These are phyloP conservation scores for Teleiodes luculella DNA, from an alignment of 2,888 invertebrate species.

Conservation along the genomic window DNA sequence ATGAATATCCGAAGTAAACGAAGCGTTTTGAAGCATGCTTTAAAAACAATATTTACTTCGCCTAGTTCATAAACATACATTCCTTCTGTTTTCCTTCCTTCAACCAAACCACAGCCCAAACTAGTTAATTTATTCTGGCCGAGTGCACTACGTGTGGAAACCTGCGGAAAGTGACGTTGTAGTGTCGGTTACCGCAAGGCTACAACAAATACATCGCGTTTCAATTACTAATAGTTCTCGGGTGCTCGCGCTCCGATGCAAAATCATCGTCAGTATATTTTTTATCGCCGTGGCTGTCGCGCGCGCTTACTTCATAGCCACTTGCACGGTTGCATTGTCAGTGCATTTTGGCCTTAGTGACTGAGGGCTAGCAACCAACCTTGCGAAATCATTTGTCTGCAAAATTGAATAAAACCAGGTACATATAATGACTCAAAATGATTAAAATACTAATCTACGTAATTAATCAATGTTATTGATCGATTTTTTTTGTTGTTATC, in stretches of 20 bases:
- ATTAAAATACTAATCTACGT: background rate
- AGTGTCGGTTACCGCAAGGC: background rate
- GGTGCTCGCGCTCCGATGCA: background rate
- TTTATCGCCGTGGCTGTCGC: slow-evolving; percentile 5
- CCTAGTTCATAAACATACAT: no score
- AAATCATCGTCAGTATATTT: slow-evolving; percentile 11
- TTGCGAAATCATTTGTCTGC: background rate
- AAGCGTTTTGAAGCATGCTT: no score
- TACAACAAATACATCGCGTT: slow-evolving; percentile 7
- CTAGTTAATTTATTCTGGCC: background rate
- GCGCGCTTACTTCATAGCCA: background rate
- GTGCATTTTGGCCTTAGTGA: background rate
- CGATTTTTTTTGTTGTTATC: background rate
- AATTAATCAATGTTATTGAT: background rate
- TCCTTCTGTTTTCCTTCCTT: background rate
- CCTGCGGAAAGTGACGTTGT: background rate
- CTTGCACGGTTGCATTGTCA: background rate
- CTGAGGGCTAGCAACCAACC: background rate
- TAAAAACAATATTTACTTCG: no score
- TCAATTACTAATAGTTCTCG: background rate
- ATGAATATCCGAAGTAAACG: no score
- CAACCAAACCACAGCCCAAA: background rate
- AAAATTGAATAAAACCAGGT: no score
- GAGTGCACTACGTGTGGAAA: background rate
- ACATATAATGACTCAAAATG: no score